Evolutionary conservation across 2,888 invertebrate species (phyloP).

Genomic region (Sphaerophoria taeniata): DNA sequence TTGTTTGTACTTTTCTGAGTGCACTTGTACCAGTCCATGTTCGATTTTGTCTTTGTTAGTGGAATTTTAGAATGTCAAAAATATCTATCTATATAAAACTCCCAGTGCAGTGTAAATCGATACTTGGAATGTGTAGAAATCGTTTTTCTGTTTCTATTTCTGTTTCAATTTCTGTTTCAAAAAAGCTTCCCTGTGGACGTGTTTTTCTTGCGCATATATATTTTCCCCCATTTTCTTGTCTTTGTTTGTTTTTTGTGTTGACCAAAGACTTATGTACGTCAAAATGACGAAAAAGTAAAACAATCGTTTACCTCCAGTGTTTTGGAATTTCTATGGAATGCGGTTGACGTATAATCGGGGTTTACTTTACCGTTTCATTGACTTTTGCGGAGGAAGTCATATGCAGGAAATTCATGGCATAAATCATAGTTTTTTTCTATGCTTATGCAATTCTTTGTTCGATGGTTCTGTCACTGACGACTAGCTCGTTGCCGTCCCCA

Average conservation of each 20-base stretch:
- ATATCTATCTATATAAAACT: conserved; percentile 9
- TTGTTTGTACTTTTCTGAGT: conserved; percentile 12
- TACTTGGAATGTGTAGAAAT: conserved; percentile 20
- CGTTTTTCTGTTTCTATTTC: not conserved
- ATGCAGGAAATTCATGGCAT: conserved; percentile 6
- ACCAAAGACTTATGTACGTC: conserved; percentile 23
- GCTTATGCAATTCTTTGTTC: not conserved
- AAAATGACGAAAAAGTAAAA: conserved; percentile 24
- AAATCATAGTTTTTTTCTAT: conserved; percentile 7
- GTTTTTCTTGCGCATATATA: conserved; percentile 5
- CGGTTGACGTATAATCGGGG: conserved; percentile 7
- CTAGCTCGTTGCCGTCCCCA: not conserved
- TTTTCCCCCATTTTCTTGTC: not conserved
- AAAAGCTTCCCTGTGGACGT: conserved; percentile 38
- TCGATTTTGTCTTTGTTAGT: conserved; percentile 6
- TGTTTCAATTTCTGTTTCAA: not conserved
- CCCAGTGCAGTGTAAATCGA: conserved; percentile 41
- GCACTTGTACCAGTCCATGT: not conserved
- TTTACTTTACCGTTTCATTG: not conserved
- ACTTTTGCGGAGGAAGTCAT: conserved; percentile 30
- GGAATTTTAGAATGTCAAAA: too few species aligned
- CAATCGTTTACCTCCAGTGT: conserved; percentile 10
- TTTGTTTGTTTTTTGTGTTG: conserved; percentile 10
- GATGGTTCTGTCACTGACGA: not conserved
- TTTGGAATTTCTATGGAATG: conserved; percentile 39